Evolutionary conservation across 2,888 invertebrate genomes (phyloP).

Genomic region (Operophtera brumata): DNA sequence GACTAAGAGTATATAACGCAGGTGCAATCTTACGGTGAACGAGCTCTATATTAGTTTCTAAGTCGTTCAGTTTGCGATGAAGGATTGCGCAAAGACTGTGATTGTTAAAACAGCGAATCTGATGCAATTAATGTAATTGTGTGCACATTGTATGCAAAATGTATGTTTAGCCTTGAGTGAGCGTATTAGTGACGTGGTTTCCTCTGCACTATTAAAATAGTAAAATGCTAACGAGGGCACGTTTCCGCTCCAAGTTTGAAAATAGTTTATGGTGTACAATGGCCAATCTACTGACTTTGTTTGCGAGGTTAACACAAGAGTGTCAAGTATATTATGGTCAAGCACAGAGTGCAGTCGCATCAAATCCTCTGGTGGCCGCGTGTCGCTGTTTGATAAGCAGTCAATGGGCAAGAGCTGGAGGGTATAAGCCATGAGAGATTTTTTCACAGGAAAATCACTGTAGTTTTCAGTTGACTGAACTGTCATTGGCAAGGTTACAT

Average conservation of each 20-base stretch:
- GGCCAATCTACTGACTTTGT: conserved; percentile 7
- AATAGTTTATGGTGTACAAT: conserved; percentile 21
- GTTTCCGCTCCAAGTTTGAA: conserved; percentile 27
- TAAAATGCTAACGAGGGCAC: conserved; percentile 27
- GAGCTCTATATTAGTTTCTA: conserved; percentile 35
- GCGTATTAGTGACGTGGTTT: conserved; percentile 9
- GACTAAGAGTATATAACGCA: no score
- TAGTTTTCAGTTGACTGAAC: neutral
- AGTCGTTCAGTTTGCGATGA: neutral
- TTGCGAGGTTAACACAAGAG: conserved; percentile 14
- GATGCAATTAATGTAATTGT: conserved; percentile 2
- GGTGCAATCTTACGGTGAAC: no score
- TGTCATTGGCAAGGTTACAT: neutral
- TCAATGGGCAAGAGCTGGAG: conserved; percentile 47
- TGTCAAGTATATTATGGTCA: conserved; percentile 40
- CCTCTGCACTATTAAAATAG: conserved; percentile 22
- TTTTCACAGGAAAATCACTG: no score
- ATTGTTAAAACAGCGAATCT: neutral
- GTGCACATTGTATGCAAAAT: conserved; percentile 11
- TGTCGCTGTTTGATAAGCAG: conserved; percentile 72
- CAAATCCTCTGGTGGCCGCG: conserved; percentile 67
- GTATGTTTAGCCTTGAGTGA: conserved; percentile 8
- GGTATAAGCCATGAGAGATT: conserved; percentile 34
- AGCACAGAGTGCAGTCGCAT: conserved; percentile 64
- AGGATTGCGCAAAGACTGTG: neutral